Evolutionary conservation across 2,113 vertebrate species (phyloP), one percentile per base, ranked within the genome.

Genomic region (Misgurnus mizolepis): DNA sequence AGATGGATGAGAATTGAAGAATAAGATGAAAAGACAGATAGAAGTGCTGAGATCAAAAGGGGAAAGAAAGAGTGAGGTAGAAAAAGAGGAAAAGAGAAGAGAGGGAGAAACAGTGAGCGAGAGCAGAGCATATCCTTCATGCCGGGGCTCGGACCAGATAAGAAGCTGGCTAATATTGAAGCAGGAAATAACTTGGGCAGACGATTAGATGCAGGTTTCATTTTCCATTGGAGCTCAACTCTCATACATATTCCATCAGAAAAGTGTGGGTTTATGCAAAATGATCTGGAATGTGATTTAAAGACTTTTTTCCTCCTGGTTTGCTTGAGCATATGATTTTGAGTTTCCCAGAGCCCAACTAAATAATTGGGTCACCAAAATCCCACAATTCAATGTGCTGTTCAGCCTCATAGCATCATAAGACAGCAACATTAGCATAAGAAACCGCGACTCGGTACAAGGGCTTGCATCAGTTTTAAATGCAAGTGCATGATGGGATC

Each of bases 191-290:
- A 89, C 80, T 82, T 73, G 77, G 70, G 47, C 73, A 80, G 72
- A 64, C 53, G 55, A 82, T 84, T 82, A 79, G 82, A 84, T 84
- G 80, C 77, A 79, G 80, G 82, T 80, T 84, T 86, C 77, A 80
- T 82, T 84, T 83, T 83, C 82, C 80, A 82, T 60, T 77, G 34
- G 80, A 80, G 62, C 58, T 68, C 72, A 60, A 79, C 47, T 73
- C 82, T 84, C 85, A 86, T 84, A 76, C 85, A 82, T 86, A 86
- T 82, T 86, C 76, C 41, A 84, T 84, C 56, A 80, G 80, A 81
- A 84, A 82, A 77, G 64, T 81, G 67, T 82, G 70, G 80, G 60
- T 70, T 79, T 78, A 76, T 79, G 71, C 82, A 80, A 82, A 83
- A 84, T 58, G 53, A 49, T 77, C 27, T 79, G 76, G 55, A 82